These are phyloP conservation scores for Monopis laevigella DNA, from an alignment of 2,888 invertebrate genomes.

Conservation along the genomic window DNA sequence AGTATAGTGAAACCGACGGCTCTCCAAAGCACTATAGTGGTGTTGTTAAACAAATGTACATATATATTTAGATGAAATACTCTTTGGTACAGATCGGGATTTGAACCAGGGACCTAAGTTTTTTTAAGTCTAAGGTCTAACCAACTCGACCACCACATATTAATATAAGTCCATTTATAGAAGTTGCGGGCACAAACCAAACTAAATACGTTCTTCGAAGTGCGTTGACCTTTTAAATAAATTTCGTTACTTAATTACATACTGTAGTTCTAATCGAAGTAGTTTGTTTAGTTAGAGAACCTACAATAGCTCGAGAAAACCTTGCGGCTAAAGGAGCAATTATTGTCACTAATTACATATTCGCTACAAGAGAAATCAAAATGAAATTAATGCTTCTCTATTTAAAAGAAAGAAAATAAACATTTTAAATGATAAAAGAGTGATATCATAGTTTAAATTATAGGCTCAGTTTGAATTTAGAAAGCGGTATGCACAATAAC, in stretches of 20 bases:
- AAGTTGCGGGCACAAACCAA: too few species aligned
- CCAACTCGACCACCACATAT: too few species aligned
- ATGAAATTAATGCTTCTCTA: background rate
- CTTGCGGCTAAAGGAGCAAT: constrained; percentile 4
- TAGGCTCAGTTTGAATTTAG: constrained; percentile 27
- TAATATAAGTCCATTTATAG: too few species aligned
- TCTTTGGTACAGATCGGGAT: too few species aligned
- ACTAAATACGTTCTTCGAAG: too few species aligned
- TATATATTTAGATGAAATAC: too few species aligned
- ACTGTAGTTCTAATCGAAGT: constrained; percentile 4
- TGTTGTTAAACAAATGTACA: too few species aligned
- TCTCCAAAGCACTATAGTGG: too few species aligned
- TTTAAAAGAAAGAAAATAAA: constrained; percentile 1
- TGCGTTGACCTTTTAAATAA: too few species aligned
- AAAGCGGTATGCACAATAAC: constrained; percentile 34
- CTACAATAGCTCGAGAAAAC: constrained; percentile 3
- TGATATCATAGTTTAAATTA: background rate
- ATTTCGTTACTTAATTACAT: constrained; percentile 7
- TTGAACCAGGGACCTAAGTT: too few species aligned
- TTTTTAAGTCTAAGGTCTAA: too few species aligned
- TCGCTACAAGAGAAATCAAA: background rate
- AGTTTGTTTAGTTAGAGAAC: constrained; percentile 9
- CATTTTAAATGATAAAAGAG: background rate
- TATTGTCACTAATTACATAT: constrained; percentile 9
- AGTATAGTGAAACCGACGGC: too few species aligned